phyloP scores from a whole-genome alignment of 2,113 vertebrate genomes.

The Melanocharis versteri region DNA sequence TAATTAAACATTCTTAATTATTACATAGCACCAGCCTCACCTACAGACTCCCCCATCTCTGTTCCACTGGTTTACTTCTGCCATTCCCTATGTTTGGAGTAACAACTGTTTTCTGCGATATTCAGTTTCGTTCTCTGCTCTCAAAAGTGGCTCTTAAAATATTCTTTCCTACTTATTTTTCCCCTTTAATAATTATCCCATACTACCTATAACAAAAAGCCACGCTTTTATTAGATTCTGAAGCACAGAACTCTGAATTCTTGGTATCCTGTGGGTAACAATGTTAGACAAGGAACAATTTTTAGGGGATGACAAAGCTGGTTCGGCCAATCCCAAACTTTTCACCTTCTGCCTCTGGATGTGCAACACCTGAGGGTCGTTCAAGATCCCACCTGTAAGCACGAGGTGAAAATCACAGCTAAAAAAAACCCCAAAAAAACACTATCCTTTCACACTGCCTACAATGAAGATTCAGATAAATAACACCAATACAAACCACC shows the following conservation, averaged over 20 bases:
- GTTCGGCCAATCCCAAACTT: not conserved
- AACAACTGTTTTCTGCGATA: not conserved
- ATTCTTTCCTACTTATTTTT: not conserved
- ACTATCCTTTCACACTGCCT: not conserved
- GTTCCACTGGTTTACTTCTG: not conserved
- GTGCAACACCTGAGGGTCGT: not conserved
- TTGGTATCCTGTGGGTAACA: not conserved
- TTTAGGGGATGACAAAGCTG: not conserved
- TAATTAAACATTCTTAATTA: not conserved
- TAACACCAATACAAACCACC: not conserved
- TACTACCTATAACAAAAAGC: not conserved
- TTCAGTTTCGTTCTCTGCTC: not conserved
- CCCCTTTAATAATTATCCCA: not conserved
- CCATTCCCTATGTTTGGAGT: rapidly evolving
- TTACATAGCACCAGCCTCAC: not conserved
- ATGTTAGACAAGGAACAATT: not conserved
- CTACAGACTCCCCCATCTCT: not conserved
- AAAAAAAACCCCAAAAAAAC: rapidly evolving
- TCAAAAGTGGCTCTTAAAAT: not conserved
- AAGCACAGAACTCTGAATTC: not conserved
- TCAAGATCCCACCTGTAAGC: not conserved
- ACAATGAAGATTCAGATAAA: rapidly evolving
- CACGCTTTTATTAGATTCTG: not conserved
- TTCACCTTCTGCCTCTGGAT: not conserved
- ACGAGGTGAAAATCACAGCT: not conserved